phyloP scores from a whole-genome alignment of 2,888 invertebrate species.

The Gymnosoma rotundatum region DNA sequence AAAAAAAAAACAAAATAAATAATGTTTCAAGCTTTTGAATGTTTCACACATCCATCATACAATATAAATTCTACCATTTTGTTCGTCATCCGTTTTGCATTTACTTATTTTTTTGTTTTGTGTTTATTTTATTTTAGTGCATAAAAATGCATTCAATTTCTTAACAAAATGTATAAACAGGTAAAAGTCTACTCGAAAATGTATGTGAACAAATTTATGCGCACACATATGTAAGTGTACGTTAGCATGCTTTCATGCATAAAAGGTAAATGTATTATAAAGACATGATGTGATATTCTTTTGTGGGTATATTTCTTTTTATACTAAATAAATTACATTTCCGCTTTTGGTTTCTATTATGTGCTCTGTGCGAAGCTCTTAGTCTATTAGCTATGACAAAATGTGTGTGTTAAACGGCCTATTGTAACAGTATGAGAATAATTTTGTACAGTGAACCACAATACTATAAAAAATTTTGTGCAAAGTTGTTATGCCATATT shows the following conservation, averaged over 20 bases:
- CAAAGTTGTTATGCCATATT: neutral
- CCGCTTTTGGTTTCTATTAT: constrained; percentile 39
- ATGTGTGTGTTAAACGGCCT: constrained; percentile 18
- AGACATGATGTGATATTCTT: constrained; percentile 49
- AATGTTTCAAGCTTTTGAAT: constrained; percentile 25
- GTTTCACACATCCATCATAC: constrained; percentile 27
- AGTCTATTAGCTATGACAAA: neutral
- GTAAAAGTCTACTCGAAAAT: neutral
- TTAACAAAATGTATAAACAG: constrained; percentile 29
- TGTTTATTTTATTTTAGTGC: neutral
- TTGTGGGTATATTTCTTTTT: constrained; percentile 13
- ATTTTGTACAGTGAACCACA: neutral
- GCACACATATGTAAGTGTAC: neutral
- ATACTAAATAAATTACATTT: constrained; percentile 56
- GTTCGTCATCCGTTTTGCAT: neutral
- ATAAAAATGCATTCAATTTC: constrained; percentile 35
- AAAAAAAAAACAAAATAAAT: neutral
- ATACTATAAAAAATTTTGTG: neutral
- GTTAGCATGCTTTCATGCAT: constrained; percentile 9
- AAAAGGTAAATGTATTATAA: constrained; percentile 57
- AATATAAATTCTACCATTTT: constrained; percentile 9
- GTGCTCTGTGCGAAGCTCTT: constrained; percentile 28
- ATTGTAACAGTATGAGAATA: neutral
- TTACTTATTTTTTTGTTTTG: neutral
- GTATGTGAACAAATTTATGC: neutral